Evolutionary conservation across 2,888 invertebrate genomes (phyloP).

Genomic region (Troglohyphantes excavatus): DNA sequence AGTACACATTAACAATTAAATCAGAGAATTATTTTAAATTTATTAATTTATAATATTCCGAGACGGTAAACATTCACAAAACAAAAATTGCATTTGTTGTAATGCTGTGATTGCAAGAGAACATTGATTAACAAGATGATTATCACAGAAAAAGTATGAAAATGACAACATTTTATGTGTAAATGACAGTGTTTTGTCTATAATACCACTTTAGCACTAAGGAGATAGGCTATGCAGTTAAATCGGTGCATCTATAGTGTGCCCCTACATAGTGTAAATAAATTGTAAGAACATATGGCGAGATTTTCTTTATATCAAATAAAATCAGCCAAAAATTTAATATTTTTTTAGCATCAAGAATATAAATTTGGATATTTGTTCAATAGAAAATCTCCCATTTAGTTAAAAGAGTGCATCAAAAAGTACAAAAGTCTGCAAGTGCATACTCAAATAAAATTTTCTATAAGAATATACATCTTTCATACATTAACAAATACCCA

Average conservation of each 20-base stretch:
- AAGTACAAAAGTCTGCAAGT: conserved; percentile 56
- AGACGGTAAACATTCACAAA: too few species aligned
- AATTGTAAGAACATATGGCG: conserved; percentile 12
- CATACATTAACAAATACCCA: conserved; percentile 33
- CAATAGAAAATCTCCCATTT: conserved; percentile 41
- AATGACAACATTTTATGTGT: conserved; percentile 25
- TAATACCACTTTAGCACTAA: conserved; percentile 27
- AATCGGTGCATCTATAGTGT: neutral
- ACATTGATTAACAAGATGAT: conserved; percentile 34
- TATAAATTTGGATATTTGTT: neutral
- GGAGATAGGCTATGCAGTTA: conserved; percentile 2
- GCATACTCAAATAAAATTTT: conserved; percentile 37
- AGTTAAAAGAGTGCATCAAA: conserved; percentile 40
- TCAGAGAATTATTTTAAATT: neutral
- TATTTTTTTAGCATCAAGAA: neutral
- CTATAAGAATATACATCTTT: conserved; percentile 66
- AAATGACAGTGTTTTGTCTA: conserved; percentile 56
- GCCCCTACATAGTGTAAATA: neutral
- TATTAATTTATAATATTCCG: neutral
- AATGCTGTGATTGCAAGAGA: neutral
- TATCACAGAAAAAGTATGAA: conserved; percentile 71
- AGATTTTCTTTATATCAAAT: neutral
- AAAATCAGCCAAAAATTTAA: neutral
- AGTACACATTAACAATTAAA: neutral
- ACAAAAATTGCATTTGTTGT: too few species aligned